Base-by-base conservation (phyloP, 2,113 vertebrate species). In the Ifrita kowaldi region DNA sequence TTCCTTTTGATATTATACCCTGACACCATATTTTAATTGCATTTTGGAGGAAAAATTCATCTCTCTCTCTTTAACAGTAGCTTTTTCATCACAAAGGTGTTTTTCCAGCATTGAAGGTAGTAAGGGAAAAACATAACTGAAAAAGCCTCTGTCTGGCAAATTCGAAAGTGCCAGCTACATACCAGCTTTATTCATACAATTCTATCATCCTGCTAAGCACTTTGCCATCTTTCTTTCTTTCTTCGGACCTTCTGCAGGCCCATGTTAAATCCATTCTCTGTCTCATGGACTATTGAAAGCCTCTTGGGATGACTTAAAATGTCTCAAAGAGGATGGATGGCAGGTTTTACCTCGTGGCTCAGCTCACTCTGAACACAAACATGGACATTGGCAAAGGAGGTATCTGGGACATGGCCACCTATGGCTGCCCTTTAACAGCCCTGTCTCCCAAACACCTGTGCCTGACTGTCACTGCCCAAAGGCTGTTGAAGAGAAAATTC, bases 361-460 rank as follows among this genome's bases (percentile, higher is more conserved):
- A 27, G 14, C 24, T 84, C 35, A 17, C 23, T 80, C 41, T 68
- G 22, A 56, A 19, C 30, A 73, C 41, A 60, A 44, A 74, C 30
- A 5, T 0, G 8, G n/a, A 27, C 17, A 37, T 4, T 4, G 1
- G 18, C 21, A 56, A n/a, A 49, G n/a, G 33, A 68, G 11, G 2
- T 13, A 19, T 35, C 21, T 16, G 14, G 35, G 13, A 22, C 13
- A 14, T 4, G 52, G n/a, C 9, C 18, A 16, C n/a, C 37, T 21
- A 14, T 41, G 70, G 14, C 26, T 80, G 19, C 28, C 7, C 22
- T 67, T 18, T 44, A 28, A 9, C 11, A 39, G 13, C 20, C 28
- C 68, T 68, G 7, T 35, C 16, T 68, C 26, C 76, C 41, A 63
- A 32, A 62, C 3, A 44, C 2, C 35, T 47, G 4, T 47, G 4